Evolutionary conservation across 37 sponge, comb jelly and placozoan species (phyloP).

Genomic region (Aplysina aerophoba): DNA sequence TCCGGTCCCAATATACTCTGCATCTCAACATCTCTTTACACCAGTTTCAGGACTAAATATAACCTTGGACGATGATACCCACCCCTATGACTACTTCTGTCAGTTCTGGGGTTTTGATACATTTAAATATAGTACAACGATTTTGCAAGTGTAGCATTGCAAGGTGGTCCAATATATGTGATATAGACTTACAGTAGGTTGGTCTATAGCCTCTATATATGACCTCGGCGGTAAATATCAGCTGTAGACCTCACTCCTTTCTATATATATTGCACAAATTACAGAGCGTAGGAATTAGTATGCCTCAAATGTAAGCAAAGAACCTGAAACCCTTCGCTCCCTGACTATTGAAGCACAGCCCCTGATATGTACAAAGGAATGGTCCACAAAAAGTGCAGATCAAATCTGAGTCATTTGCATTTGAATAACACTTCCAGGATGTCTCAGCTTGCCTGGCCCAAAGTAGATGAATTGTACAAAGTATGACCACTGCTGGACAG

Average conservation of each 20-base stretch:
- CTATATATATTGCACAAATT: too few species aligned
- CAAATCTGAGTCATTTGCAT: background rate
- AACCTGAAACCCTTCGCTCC: constrained; percentile 22
- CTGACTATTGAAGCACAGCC: constrained; percentile 1
- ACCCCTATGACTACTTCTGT: background rate
- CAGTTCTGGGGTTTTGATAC: background rate
- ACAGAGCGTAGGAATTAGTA: background rate
- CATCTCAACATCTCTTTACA: too few species aligned
- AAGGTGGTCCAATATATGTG: too few species aligned
- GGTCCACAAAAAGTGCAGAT: background rate
- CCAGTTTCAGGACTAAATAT: too few species aligned
- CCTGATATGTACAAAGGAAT: background rate
- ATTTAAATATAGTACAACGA: background rate
- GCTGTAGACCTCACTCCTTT: too few species aligned
- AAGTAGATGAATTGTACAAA: background rate
- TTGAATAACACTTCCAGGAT: background rate
- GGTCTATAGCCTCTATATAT: too few species aligned
- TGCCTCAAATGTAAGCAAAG: background rate
- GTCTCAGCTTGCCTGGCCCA: background rate
- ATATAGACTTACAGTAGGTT: too few species aligned
- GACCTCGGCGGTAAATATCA: too few species aligned
- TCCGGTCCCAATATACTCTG: too few species aligned
- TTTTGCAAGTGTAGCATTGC: too few species aligned
- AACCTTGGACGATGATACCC: background rate
- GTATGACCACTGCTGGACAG: background rate